Evolutionary conservation across 2,113 vertebrate genomes (phyloP).

Genomic region (Tympanuchus pallidicinctus): DNA sequence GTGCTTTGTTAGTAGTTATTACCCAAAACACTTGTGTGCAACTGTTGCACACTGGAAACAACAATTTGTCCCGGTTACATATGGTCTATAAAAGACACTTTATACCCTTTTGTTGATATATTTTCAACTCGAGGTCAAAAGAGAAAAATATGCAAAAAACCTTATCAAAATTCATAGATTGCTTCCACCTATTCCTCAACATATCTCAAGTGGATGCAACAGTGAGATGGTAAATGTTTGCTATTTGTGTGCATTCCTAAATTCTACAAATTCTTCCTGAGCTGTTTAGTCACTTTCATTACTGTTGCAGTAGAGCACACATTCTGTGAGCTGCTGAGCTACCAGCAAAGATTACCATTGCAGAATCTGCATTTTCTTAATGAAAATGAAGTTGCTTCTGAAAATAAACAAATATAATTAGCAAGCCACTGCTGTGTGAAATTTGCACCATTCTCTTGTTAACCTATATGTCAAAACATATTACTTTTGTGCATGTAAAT

Average conservation of each 20-base stretch:
- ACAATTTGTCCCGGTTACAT: background rate
- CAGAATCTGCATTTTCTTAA: slow-evolving; percentile 73
- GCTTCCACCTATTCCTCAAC: background rate
- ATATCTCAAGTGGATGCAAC: background rate
- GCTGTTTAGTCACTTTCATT: slow-evolving; percentile 7
- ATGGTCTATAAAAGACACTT: background rate
- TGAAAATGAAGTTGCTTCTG: slow-evolving; percentile 67
- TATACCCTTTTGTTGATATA: background rate
- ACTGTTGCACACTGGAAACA: background rate
- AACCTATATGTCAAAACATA: slow-evolving; percentile 68
- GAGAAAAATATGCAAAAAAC: slow-evolving; percentile 20
- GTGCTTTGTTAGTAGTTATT: background rate
- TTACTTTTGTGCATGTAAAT: slow-evolving; percentile 52
- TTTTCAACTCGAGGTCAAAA: background rate
- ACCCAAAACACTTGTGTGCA: background rate
- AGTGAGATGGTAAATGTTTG: background rate
- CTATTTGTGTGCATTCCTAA: background rate
- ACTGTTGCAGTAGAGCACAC: background rate
- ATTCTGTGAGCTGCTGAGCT: slow-evolving; percentile 34
- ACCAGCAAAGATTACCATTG: slow-evolving; percentile 39
- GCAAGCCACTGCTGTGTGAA: slow-evolving; percentile 60
- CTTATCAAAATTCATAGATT: background rate
- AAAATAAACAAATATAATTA: slow-evolving; percentile 72
- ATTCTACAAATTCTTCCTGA: background rate
- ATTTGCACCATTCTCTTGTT: slow-evolving; percentile 67